These are phyloP conservation scores for Chondrilla cf. caribensis DNA, from an alignment of 37 sponge, comb jelly and placozoan species.

Conservation along the genomic window DNA sequence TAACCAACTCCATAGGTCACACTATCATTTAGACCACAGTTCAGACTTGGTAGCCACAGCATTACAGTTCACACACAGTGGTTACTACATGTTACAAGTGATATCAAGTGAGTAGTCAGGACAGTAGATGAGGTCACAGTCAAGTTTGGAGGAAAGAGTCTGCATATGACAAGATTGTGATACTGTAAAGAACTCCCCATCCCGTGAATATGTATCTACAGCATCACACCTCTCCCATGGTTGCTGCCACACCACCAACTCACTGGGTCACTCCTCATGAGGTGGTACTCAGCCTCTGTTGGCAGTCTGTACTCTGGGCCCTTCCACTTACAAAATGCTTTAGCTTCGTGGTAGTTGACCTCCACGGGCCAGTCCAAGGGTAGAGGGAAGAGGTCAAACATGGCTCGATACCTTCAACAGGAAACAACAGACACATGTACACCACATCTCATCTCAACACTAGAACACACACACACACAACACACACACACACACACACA, in stretches of 20 bases:
- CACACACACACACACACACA: background rate
- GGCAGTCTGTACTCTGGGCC: conserved; percentile 77
- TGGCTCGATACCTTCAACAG: conserved; percentile 74
- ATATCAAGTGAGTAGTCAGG: conserved; percentile 47
- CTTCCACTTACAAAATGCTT: conserved; percentile 88
- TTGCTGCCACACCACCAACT: too few species aligned
- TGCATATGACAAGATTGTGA: conserved; percentile 11
- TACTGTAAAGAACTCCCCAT: too few species aligned
- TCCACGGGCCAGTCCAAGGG: conserved; percentile 94
- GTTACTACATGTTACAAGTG: too few species aligned
- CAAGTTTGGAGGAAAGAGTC: conserved; percentile 25
- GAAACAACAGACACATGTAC: background rate
- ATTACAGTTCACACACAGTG: too few species aligned
- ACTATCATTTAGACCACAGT: too few species aligned
- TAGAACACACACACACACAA: background rate
- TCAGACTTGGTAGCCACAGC: too few species aligned
- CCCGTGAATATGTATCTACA: too few species aligned
- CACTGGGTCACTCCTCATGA: conserved; percentile 61
- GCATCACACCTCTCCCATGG: too few species aligned
- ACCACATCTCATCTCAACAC: background rate
- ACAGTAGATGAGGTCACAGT: conserved; percentile 58
- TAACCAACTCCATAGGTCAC: too few species aligned
- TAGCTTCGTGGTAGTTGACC: conserved; percentile 91
- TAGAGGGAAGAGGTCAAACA: conserved; percentile 82
- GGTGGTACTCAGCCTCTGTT: conserved; percentile 86